Conservation (phyloP, 2,797 vertebrate genomes). For the Tinamus major region DNA sequence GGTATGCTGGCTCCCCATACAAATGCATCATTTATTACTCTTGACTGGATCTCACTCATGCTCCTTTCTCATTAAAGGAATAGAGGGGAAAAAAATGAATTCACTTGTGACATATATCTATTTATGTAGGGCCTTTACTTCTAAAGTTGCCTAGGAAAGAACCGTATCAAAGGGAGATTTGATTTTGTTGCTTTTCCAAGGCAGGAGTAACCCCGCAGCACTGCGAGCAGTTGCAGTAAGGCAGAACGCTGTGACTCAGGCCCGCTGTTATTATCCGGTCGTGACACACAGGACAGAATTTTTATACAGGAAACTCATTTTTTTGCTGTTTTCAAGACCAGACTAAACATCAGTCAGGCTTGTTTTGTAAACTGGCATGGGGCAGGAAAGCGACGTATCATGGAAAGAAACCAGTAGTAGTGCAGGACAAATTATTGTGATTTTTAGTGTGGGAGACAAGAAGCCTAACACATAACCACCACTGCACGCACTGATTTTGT, state of each 20-base stretch:
- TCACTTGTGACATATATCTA: conserved; percentile 1
- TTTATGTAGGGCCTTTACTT: conserved; percentile 17
- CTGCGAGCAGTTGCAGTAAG: background rate
- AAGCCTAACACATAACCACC: background rate
- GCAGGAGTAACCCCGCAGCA: background rate
- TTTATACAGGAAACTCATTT: background rate
- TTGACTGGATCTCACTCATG: background rate
- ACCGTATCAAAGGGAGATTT: background rate
- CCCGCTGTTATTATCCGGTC: background rate
- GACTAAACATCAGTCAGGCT: background rate
- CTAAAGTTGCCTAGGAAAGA: conserved; percentile 26
- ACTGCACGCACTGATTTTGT: background rate
- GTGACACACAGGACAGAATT: background rate
- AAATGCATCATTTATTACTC: background rate
- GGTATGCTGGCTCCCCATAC: background rate
- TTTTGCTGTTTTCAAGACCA: background rate
- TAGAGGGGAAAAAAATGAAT: background rate
- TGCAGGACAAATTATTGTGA: background rate
- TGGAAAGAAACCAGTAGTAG: background rate
- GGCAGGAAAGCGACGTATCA: background rate
- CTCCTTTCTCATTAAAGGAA: conserved; percentile 17
- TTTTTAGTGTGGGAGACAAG: background rate
- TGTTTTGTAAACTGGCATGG: background rate
- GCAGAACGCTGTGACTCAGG: background rate
- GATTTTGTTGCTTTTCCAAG: background rate